phyloP scores from a whole-genome alignment of 2,888 invertebrate genomes.

The Chrysolina americana region DNA sequence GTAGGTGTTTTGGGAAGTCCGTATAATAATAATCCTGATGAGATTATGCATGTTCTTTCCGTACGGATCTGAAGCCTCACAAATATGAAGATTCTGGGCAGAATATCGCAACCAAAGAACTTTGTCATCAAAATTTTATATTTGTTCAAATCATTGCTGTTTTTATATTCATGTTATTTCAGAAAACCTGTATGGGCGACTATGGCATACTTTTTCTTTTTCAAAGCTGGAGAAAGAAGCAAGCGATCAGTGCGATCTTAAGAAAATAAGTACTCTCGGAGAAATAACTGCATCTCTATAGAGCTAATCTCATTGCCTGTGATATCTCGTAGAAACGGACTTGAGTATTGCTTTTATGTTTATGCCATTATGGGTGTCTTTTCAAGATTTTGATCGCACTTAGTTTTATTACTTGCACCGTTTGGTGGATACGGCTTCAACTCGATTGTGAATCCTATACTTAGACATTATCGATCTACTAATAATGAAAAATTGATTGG shows the following conservation, averaged over 20 bases:
- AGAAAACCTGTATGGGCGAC: not conserved
- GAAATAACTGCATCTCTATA: not conserved
- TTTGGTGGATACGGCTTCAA: no score
- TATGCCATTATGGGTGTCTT: not conserved
- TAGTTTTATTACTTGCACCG: not conserved
- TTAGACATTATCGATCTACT: no score
- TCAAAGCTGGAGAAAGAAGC: not conserved
- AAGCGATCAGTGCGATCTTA: not conserved
- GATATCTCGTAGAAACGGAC: constrained; percentile 7
- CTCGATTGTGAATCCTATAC: no score
- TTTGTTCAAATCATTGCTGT: no score
- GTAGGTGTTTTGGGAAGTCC: no score
- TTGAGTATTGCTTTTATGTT: constrained; percentile 12
- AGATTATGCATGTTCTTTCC: no score
- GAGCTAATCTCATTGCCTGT: constrained; percentile 10
- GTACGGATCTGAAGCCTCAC: no score
- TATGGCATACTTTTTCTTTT: not conserved
- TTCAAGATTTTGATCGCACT: not conserved
- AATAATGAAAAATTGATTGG: no score
- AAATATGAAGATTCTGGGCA: no score
- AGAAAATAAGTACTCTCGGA: constrained; percentile 4
- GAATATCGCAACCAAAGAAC: no score
- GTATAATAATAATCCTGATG: no score
- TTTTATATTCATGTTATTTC: not conserved
- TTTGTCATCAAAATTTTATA: no score